A percentile compares a stretch with the other conserved stretches of the same genome.
Conservation (phyloP, 1,140 invertebrate species). For the Adoxophyes honmai region DNA sequence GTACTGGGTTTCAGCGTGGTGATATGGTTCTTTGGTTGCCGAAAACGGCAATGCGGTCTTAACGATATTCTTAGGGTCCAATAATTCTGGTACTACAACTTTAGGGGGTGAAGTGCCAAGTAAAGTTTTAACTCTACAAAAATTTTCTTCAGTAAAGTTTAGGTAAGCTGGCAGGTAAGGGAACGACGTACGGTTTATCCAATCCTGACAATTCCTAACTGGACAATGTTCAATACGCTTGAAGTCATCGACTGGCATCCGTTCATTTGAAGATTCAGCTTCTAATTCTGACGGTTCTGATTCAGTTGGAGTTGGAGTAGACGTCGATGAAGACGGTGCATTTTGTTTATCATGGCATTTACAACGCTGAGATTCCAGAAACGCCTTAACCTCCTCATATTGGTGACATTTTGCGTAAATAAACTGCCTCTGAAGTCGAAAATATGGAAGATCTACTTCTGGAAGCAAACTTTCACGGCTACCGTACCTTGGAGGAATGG, state of each 20-base stretch:
- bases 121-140: conserved; percentile 40
- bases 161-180: conserved; percentile 46
- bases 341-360: conserved; percentile 32
- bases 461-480: conserved; percentile 56
- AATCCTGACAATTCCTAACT: conserved; percentile 39
- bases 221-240: conserved; percentile 49
- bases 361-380: conserved; percentile 46
- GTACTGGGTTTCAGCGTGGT: conserved; percentile 51
- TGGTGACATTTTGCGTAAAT: conserved; percentile 65
- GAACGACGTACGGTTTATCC: conserved; percentile 32
- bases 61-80: conserved; percentile 39
- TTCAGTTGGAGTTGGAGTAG: conserved; percentile 11
- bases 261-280: conserved; percentile 34
- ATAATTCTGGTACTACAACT: conserved; percentile 22
- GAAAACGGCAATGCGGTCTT: conserved; percentile 45
- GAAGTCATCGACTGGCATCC: conserved; percentile 37
- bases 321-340: not conserved
- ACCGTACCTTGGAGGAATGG: conserved; percentile 42
- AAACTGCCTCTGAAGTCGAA: conserved; percentile 51
- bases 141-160: conserved; percentile 60
- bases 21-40: conserved; percentile 41
- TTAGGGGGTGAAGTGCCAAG: conserved; percentile 26
- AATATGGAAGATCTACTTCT: conserved; percentile 50
- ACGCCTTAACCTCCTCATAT: conserved; percentile 52
- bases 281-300: conserved; percentile 16